These are phyloP conservation scores for Aptenodytes forsteri DNA, from an alignment of 2,113 vertebrate genomes.

Conservation along the genomic window DNA sequence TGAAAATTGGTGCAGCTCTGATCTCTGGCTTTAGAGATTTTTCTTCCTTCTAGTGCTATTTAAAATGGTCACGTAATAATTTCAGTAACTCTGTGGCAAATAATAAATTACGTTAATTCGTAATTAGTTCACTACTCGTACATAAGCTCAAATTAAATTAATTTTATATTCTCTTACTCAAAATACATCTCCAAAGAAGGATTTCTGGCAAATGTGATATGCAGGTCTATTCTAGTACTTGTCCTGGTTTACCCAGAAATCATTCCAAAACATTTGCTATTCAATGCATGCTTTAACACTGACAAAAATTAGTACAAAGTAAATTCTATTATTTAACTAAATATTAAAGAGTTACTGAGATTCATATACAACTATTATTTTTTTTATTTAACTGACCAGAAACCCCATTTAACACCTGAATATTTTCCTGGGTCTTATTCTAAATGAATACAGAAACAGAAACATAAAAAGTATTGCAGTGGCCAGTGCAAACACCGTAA, in stretches of 20 bases:
- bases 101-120: background rate
- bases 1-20: background rate
- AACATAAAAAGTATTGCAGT: background rate
- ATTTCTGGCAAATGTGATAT: background rate
- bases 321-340: background rate
- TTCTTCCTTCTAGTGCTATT: background rate
- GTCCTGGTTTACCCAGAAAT: background rate
- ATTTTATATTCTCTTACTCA: background rate
- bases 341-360: conserved; percentile 10
- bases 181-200: background rate
- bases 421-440: background rate
- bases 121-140: background rate
- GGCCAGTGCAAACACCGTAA: background rate
- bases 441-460: conserved; percentile 1
- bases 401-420: background rate
- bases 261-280: background rate
- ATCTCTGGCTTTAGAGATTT: background rate
- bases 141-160: background rate
- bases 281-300: background rate
- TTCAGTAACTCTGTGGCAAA: background rate
- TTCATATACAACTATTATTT: background rate
- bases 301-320: background rate
- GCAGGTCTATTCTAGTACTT: background rate
- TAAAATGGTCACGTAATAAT: background rate
- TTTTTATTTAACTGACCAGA: conserved; percentile 31